Base-by-base conservation (phyloP, 2,888 invertebrate genomes). In the Pyrrhia umbra region DNA sequence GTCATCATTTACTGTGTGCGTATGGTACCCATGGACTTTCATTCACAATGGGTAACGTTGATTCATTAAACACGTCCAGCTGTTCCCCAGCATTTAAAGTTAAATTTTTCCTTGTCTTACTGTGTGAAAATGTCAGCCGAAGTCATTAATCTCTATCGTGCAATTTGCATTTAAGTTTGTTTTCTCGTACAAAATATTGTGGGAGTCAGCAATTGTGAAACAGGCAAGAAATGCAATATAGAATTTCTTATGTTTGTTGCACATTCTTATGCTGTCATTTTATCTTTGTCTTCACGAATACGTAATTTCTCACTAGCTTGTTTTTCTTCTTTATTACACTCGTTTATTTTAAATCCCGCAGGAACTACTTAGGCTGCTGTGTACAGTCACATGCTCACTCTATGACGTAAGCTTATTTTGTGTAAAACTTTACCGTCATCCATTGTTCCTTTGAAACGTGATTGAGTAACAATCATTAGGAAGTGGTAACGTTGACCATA, bases 341-440 rank as follows among this genome's bases (percentile, higher is more conserved):
- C 1, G 10, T 43, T 49, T 15, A 8, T 57, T 64, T 55, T 13
- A 34, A 45, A 21, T 58, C 73, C 62, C 42, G 25, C 18, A 51
- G 62, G 55, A 43, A 42, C 39, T 39, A 57, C 57, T 51, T 34
- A 27, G 15, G 59, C 43, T 18, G 18, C 40, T 47, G 18, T 49
- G 42, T 52, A 34, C 39, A 65, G 55, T 55, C 60, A 54, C 51
- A 37, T 64, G 47, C 23, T 62, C 64, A 51, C 42, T 39, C 8
- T 40, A 61, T 75, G 68, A 75, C 78, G 77, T 69, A 63, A 78
- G 49, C 40, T 61, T 75, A 75, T 73, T 75, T 78, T 69, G 68
- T 65, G 65, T 69, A 69, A 56, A 72, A 62, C 55, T 55, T 65
- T 23, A 59, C 59, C 75, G 61, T 66, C 72, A 68, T 40, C 72